phyloP scores from a whole-genome alignment of 2,888 invertebrate genomes.

The Tinea trinotella region DNA sequence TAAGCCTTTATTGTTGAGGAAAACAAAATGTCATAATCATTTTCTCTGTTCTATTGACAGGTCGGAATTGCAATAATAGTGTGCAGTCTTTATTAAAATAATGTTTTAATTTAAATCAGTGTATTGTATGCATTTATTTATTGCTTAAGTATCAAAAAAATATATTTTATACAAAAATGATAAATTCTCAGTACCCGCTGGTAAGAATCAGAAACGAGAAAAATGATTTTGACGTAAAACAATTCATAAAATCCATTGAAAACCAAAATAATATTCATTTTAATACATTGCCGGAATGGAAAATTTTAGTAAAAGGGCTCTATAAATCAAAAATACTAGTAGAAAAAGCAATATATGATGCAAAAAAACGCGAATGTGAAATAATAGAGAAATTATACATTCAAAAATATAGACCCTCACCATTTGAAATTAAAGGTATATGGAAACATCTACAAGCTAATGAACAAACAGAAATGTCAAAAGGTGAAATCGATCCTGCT shows the following conservation, averaged over 20 bases:
- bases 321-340: slow-evolving; percentile 34
- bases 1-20: no score
- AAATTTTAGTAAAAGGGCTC: slow-evolving; percentile 38
- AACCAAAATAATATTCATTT: slow-evolving; percentile 40
- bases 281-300: slow-evolving; percentile 43
- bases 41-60: no score
- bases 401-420: slow-evolving; percentile 40
- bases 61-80: no score
- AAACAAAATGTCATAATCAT: no score
- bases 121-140: neutral
- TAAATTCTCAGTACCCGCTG: slow-evolving; percentile 24
- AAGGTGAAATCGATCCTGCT: slow-evolving; percentile 8
- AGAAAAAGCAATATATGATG: slow-evolving; percentile 33
- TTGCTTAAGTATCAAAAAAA: neutral
- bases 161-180: neutral
- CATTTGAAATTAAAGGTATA: slow-evolving; percentile 42
- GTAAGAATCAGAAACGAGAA: slow-evolving; percentile 40
- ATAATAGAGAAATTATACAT: slow-evolving; percentile 47
- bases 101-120: neutral
- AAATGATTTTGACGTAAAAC: slow-evolving; percentile 35
- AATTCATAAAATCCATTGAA: slow-evolving; percentile 42
- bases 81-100: neutral
- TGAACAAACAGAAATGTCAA: slow-evolving; percentile 1
- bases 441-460: neutral
- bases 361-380: slow-evolving; percentile 35